These are phyloP conservation scores for Caenorhabditis brenneri DNA, from an alignment of 1,140 invertebrate genomes.

Conservation along the genomic window DNA sequence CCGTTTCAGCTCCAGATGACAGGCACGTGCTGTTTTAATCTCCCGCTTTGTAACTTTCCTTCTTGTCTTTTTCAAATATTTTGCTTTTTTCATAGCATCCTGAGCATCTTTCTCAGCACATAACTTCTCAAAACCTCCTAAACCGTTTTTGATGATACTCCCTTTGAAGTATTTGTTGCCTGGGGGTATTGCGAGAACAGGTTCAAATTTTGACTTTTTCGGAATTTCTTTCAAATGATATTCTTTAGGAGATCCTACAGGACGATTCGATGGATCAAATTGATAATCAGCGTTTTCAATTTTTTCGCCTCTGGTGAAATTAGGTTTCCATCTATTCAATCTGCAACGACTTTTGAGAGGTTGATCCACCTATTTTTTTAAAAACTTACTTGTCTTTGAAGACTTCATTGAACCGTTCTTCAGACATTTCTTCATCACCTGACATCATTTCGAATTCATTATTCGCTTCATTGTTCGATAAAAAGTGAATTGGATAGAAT, in stretches of 20 bases:
- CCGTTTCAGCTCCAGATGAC: neutral
- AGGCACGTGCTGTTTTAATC: neutral
- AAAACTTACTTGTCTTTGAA: constrained; percentile 11
- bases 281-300: neutral
- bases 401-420: neutral
- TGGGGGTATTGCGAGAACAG: neutral
- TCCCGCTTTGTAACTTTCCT: neutral
- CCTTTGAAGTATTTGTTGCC: constrained; percentile 8
- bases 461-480: neutral
- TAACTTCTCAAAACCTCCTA: neutral
- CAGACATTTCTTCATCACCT: neutral
- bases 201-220: neutral
- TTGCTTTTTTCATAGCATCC: neutral
- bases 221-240: neutral
- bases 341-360: neutral
- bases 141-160: neutral
- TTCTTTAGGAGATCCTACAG: neutral
- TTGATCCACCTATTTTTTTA: neutral
- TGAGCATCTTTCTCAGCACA: neutral
- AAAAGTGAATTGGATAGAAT: neutral
- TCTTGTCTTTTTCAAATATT: neutral
- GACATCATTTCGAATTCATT: neutral
- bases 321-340: neutral
- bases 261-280: neutral
- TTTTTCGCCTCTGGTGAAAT: neutral